Conservation (phyloP, 2,888 invertebrate species). For the Horisme vitalbata region DNA sequence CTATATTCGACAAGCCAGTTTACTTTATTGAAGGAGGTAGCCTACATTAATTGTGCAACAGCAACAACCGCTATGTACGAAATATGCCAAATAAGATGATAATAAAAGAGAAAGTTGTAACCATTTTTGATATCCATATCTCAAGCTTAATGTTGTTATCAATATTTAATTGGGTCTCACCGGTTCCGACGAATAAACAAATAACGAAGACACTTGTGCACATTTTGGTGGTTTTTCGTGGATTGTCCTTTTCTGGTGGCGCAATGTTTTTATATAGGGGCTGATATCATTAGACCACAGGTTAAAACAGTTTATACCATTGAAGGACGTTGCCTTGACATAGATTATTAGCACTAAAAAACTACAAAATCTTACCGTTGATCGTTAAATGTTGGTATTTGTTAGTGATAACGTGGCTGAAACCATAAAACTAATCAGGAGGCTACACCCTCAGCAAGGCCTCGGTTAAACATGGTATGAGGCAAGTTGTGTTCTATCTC, state of each 20-base stretch:
- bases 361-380: conserved; percentile 16
- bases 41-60: no score
- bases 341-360: conserved; percentile 45
- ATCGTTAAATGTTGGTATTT: no score
- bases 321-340: conserved; percentile 56
- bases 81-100: conserved; percentile 14
- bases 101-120: conserved; percentile 27
- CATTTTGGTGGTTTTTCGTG: conserved; percentile 60
- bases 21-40: no score
- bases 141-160: neutral
- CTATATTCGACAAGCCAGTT: no score
- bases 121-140: neutral
- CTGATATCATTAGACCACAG: conserved; percentile 58
- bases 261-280: conserved; percentile 66
- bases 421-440: no score
- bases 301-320: conserved; percentile 31
- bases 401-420: no score
- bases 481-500: no score
- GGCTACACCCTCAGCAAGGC: no score
- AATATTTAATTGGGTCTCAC: conserved; percentile 34
- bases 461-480: no score
- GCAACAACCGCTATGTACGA: no score
- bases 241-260: conserved; percentile 46
- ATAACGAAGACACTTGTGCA: conserved; percentile 43
- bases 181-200: conserved; percentile 31